Base-by-base conservation (phyloP, 2,888 invertebrate species). In the Elysia crispata region DNA sequence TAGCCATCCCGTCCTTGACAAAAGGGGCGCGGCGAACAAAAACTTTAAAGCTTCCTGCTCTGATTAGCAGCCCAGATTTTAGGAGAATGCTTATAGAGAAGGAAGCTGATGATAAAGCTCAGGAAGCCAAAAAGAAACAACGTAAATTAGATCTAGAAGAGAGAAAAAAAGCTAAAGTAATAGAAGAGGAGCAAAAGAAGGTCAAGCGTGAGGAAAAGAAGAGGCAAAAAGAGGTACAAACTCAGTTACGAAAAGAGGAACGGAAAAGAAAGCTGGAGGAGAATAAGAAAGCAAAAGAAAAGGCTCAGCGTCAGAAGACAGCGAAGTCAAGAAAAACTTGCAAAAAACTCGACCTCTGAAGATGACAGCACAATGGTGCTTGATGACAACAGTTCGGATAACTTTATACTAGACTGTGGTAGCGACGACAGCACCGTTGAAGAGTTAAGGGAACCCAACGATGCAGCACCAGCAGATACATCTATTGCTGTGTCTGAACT, bases 141-240 rank as follows among this genome's bases (percentile, higher is more conserved):
- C n/a, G 25, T n/a, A 60, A 60, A 25, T 23, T 23, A 25, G 25
- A 60, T n/a, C n/a, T 28, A 30, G 30, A 67, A 30, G 30, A 67
- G 67, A 67, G 30, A 30, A 67, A 67, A 30, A 67, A 67, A 30
- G 30, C 23, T 23, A 67, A 67, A 30, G 30, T 28, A 30, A 67
- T 28, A 30, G 30, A 67, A 30, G 30, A 67, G 67, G 30, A 67
- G 75, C 57, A 30, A 31, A 75, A 75, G 60, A 75, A 74, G 57
- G 60, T 28, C 18, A 54, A 75, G 57, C 30, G 62, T 28, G 23
- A 5, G 25, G 30, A 67, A 30, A 67, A 67, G 67, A 67, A 67
- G 67, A 67, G 30, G 67, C 23, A 67, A 30, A 67, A 67, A 30
- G 30, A 67, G 67, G 30, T 28, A 30, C 23, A 67, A 30, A 67